Evolutionary conservation across 2,797 vertebrate species (phyloP).

Genomic region (Darevskia mixta): DNA sequence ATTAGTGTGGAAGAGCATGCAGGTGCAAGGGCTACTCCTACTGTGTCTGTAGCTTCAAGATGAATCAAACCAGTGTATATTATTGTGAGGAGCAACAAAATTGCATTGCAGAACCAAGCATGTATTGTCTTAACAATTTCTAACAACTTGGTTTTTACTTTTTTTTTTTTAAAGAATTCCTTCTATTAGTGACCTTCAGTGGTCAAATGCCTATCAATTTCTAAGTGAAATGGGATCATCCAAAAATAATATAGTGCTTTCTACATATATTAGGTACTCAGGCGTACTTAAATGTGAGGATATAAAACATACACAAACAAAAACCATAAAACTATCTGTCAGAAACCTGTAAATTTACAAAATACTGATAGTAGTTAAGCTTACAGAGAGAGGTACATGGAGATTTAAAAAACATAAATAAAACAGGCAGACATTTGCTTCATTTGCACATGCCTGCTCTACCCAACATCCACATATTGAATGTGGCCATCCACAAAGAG

Average conservation of each 20-base stretch:
- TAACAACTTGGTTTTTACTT: no score
- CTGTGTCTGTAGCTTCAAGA: no score
- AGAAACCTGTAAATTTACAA: background rate
- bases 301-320: background rate
- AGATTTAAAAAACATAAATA: background rate
- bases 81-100: no score
- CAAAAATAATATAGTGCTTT: background rate
- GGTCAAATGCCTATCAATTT: background rate
- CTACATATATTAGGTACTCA: background rate
- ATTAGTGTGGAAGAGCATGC: no score
- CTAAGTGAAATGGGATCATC: background rate
- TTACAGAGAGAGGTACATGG: background rate
- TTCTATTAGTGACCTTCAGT: background rate
- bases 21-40: no score
- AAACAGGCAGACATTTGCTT: background rate
- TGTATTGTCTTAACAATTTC: no score
- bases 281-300: background rate
- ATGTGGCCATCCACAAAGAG: background rate
- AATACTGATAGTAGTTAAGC: background rate
- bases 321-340: background rate
- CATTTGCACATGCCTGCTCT: background rate
- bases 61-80: no score
- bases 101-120: no score
- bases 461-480: background rate
- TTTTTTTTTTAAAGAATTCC: background rate